Base-by-base conservation (phyloP, 2,113 vertebrate genomes). In the Delphinus delphis region DNA sequence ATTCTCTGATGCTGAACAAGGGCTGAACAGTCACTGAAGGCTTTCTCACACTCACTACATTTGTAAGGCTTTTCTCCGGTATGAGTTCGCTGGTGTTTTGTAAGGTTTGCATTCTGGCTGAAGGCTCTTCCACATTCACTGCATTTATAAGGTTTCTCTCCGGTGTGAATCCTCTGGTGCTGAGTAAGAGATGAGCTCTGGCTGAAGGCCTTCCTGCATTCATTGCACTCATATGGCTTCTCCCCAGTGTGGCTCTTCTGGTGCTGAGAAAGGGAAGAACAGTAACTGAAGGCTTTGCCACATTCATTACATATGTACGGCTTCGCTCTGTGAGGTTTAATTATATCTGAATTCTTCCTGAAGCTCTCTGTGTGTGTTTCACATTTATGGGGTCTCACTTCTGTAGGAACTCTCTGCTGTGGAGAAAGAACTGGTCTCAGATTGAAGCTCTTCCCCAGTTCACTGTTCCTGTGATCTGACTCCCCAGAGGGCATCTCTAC, bases 221-320 rank as follows among this genome's bases (percentile, higher is more conserved):
- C 89, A 10, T 3, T 90, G 85, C 95, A 97, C 74, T 96, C 96
- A 1, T 95, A 95, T 0, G 97, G 97, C n/a, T 83, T 97, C 85
- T 97, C 96, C 31, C 94, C 88, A 4, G 94, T 96, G 90, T 97
- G 97, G 60, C 74, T 96, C 26, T 95, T 97, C 86, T 95, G 97
- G 6, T 97, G 96, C 90, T 96, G 95, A 55, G 93, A 90, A 38
- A 97, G 92, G 38, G 96, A 93, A 8, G 93, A 96, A 33, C 96
- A 97, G 41, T 96, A 97, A 67, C 95, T 88, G 88, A 97, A 97
- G 77, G 95, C 60, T 85, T 95, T 96, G 55, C 96, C 90, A 11
- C 96, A 96, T 2, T 96, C 87, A 2, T 55, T 33, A 44, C 96
- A 96, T 0, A 4, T 44, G 55, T 93, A 95, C 0, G 97, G 97